phyloP scores from a whole-genome alignment of 2,797 vertebrate species.

The Champsocephalus gunnari region DNA sequence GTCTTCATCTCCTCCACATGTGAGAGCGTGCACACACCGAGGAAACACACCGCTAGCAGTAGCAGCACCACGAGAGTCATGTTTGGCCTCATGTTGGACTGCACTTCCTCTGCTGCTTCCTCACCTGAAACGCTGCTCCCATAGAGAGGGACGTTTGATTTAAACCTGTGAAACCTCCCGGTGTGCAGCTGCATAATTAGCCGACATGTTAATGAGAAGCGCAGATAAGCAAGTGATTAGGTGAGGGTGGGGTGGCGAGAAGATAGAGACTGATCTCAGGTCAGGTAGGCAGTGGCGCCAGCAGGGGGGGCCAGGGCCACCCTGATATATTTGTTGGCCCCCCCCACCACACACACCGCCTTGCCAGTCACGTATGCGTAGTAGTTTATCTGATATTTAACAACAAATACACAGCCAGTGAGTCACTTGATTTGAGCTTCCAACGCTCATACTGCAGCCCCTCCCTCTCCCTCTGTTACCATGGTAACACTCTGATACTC shows the following conservation, averaged over 20 bases:
- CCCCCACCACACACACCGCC: too few species aligned
- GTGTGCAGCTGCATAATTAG: conserved; percentile 29
- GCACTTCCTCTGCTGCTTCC: neutral
- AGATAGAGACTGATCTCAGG: neutral
- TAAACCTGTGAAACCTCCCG: conserved; percentile 12
- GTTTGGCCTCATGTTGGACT: neutral
- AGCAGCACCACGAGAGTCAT: conserved; percentile 5
- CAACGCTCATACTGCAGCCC: too few species aligned
- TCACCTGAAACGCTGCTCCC: neutral
- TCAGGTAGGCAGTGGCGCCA: conserved; percentile 2
- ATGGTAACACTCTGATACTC: too few species aligned
- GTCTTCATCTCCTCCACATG: conserved; percentile 42
- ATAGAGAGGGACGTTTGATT: neutral
- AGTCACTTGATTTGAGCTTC: too few species aligned
- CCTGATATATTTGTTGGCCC: too few species aligned
- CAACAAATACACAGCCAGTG: too few species aligned
- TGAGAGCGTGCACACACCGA: neutral
- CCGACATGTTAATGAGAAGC: conserved; percentile 38
- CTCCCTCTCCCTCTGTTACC: too few species aligned
- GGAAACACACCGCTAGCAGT: neutral
- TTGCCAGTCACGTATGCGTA: too few species aligned
- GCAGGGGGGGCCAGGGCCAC: too few species aligned
- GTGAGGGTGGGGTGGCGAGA: neutral
- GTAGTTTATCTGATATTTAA: too few species aligned
- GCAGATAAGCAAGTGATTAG: conserved; percentile 22